Evolutionary conservation across 2,113 vertebrate species (phyloP).

Genomic region (Sylvietta virens): DNA sequence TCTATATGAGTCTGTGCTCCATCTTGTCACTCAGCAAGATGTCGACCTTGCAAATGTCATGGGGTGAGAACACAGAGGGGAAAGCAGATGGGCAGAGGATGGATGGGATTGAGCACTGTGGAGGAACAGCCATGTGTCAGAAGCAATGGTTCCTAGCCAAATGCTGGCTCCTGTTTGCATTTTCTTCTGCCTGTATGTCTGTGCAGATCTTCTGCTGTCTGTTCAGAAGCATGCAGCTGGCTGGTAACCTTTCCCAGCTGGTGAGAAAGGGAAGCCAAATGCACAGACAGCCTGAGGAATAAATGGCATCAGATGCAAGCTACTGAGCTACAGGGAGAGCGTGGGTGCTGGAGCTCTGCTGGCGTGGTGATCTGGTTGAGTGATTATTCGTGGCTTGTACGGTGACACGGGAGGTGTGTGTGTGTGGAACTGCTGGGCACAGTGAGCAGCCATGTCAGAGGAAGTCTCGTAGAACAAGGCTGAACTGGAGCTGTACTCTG

Average conservation of each 20-base stretch:
- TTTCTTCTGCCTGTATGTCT: not conserved
- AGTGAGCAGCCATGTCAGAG: not conserved
- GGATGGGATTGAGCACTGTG: not conserved
- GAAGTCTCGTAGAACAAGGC: not conserved
- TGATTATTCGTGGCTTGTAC: not conserved
- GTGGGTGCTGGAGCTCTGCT: not conserved
- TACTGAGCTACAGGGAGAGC: not conserved
- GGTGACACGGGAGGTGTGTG: accelerated
- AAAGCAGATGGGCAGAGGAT: not conserved
- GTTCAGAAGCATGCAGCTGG: not conserved
- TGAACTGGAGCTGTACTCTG: not conserved
- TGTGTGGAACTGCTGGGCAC: not conserved
- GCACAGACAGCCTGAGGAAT: not conserved
- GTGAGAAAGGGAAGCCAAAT: not conserved
- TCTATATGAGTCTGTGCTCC: not conserved
- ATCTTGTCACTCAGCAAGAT: not conserved
- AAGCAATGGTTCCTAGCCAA: not conserved
- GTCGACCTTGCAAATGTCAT: not conserved
- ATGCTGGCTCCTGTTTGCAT: not conserved
- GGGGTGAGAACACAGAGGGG: not conserved
- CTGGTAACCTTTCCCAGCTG: not conserved
- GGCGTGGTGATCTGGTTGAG: not conserved
- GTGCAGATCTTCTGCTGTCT: not conserved
- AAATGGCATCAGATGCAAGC: not conserved
- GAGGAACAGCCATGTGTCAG: not conserved